Percentiles rank a stretch among this genome's conserved stretches.
phyloP scores from a whole-genome alignment of 2,113 vertebrate species.

The Rhinichthys klamathensis region DNA sequence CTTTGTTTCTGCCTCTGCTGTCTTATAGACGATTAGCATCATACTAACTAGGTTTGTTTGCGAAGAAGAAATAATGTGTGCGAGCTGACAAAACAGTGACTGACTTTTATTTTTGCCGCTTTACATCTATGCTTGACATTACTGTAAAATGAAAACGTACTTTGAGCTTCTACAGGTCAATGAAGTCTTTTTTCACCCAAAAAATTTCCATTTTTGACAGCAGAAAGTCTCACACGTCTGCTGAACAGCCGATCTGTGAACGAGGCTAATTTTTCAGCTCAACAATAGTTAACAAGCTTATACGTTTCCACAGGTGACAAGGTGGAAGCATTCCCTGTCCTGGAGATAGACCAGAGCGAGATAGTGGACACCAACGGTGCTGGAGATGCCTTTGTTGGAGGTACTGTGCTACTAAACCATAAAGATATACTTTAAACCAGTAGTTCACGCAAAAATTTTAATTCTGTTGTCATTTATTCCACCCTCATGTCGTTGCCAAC shows the following conservation, averaged over 20 bases:
- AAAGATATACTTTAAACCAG: neutral
- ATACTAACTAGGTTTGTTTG: constrained; percentile 40
- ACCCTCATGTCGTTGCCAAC: neutral
- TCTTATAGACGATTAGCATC: constrained; percentile 43
- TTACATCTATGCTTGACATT: neutral
- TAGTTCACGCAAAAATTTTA: neutral
- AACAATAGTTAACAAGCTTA: constrained; percentile 12
- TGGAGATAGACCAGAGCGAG: constrained; percentile 88
- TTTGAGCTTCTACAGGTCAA: neutral
- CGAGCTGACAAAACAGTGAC: neutral
- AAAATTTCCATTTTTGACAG: constrained; percentile 23
- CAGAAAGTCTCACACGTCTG: constrained; percentile 7
- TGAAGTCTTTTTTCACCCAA: neutral
- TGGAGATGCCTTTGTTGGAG: constrained; percentile 98
- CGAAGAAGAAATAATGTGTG: constrained; percentile 28
- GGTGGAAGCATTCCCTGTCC: constrained; percentile 83
- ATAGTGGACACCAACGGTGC: constrained; percentile 98
- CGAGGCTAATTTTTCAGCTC: constrained; percentile 3
- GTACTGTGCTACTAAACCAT: constrained; percentile 64
- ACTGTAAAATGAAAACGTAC: neutral
- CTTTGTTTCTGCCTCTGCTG: constrained; percentile 43
- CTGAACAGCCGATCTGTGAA: constrained; percentile 26
- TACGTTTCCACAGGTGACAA: constrained; percentile 74
- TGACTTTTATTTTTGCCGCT: constrained; percentile 17
- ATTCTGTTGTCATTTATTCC: neutral